Conservation (phyloP, 2,797 vertebrate species). For the Acanthornis magna region DNA sequence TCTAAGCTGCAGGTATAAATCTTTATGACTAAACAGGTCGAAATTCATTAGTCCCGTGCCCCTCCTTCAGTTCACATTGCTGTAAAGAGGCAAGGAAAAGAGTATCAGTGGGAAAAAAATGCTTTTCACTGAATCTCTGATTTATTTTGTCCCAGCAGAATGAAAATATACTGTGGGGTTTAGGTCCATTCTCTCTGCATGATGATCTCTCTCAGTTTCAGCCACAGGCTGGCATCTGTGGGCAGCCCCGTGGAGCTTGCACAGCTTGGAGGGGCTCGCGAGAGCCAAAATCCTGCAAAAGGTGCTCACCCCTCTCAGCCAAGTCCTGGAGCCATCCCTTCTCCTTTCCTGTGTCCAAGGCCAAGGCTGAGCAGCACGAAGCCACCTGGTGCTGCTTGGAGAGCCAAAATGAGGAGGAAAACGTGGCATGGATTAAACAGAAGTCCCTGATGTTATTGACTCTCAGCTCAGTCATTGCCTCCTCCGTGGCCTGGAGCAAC, state of each 20-base stretch:
- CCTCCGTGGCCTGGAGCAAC: neutral
- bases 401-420: constrained; percentile 13
- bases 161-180: neutral
- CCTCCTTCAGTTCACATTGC: constrained; percentile 7
- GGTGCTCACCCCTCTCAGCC: neutral
- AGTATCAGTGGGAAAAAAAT: neutral
- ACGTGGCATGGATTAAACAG: neutral
- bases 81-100: neutral
- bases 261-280: neutral
- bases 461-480: neutral
- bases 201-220: neutral
- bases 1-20: constrained; percentile 25
- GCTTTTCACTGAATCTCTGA: neutral
- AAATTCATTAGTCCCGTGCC: constrained; percentile 23
- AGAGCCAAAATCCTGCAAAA: constrained; percentile 6
- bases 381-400: constrained; percentile 24
- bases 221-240: neutral
- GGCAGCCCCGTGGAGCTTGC: neutral
- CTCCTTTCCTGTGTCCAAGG: neutral
- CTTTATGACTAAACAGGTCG: constrained; percentile 42
- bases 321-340: neutral
- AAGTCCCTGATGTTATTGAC: neutral
- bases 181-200: neutral
- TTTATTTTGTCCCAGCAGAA: neutral
- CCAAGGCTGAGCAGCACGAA: neutral